phyloP scores from a whole-genome alignment of 2,113 vertebrate genomes.

The Corythoichthys intestinalis region DNA sequence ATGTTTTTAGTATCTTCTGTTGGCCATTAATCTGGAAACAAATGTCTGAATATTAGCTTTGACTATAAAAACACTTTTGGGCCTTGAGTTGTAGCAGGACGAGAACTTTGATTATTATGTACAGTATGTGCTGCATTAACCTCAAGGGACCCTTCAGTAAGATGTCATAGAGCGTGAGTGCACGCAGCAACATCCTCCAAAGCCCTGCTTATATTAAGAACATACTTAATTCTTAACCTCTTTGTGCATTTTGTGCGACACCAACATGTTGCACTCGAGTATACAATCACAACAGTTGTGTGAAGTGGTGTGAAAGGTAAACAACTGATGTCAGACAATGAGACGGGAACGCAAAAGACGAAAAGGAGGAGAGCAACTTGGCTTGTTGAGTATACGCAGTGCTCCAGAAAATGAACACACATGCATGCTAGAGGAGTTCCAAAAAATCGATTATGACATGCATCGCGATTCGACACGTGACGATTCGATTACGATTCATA shows the following conservation, averaged over 20 bases:
- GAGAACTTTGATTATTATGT: conserved; percentile 81
- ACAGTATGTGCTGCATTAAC: conserved; percentile 70
- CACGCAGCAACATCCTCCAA: conserved; percentile 52
- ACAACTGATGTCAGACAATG: conserved; percentile 48
- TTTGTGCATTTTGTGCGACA: conserved; percentile 56
- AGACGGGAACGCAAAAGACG: conserved; percentile 42
- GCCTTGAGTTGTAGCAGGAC: conserved; percentile 50
- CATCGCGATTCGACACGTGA: too few relatives aligned
- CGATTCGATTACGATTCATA: too few relatives aligned
- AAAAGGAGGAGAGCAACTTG: conserved; percentile 24
- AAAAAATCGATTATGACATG: too few relatives aligned
- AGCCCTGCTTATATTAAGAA: conserved; percentile 38
- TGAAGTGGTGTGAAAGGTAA: conserved; percentile 53
- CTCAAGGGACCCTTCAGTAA: conserved; percentile 70
- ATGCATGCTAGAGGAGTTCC: background rate
- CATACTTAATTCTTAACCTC: conserved; percentile 56
- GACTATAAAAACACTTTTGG: conserved; percentile 68
- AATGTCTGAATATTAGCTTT: conserved; percentile 68
- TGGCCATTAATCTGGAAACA: conserved; percentile 44
- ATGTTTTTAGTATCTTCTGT: conserved; percentile 25
- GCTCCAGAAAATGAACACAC: conserved; percentile 2
- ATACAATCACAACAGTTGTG: conserved; percentile 47
- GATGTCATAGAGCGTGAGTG: conserved; percentile 52
- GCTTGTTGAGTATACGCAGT: conserved; percentile 30
- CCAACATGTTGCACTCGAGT: conserved; percentile 65